Base-by-base conservation (phyloP, 2,113 vertebrate genomes). In the Micronycteris hirsuta region DNA sequence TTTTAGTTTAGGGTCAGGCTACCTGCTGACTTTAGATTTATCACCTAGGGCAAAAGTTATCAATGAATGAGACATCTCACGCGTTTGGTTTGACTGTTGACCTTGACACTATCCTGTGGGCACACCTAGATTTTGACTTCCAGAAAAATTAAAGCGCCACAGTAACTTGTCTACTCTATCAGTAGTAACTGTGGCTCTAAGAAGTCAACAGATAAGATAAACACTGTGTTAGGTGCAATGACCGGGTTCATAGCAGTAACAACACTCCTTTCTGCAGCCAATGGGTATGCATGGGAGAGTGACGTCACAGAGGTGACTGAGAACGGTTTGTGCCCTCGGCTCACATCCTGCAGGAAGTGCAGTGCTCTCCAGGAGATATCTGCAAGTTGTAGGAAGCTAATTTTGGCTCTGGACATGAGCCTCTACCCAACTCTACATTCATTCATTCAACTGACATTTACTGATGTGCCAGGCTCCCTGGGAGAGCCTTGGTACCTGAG, bases 201-300 rank as follows among this genome's bases (percentile, higher is more conserved):
- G 95, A 85, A 67, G 38, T 11, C 1, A 1, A 86, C 41, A 84
- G 49, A 86, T 92, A 93, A 95, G 82, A 78, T 82, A 94, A 76
- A 58, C 47, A 31, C 22, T 45, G 28, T 13, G 31, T 71, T n/a
- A 86, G 89, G 68, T 77, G 47, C 74, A 70, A 84, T 95, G 68
- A 92, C 36, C 63, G 49, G 41, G 15, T 96, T 91, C 83, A 63
- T 56, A 61, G 56, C 63, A 19, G 15, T 11, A 85, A 47, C 17
- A 45, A 31, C 52, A 31, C 28, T 65, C 31, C 38, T 84, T 77
- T 58, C 43, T 71, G 36, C 78, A 56, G 73, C 33, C 24, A 61
- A 49, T 10, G 13, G 67, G 70, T 58, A 74, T 49, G 10, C 13
- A 3, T 17, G 19, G 11, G 15, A 68, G 33, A 22, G 58, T 58